Percentiles rank a stretch among this genome's conserved stretches.
phyloP scores from a whole-genome alignment of 2,888 invertebrate species.

The Macrosoma leucophasiata region DNA sequence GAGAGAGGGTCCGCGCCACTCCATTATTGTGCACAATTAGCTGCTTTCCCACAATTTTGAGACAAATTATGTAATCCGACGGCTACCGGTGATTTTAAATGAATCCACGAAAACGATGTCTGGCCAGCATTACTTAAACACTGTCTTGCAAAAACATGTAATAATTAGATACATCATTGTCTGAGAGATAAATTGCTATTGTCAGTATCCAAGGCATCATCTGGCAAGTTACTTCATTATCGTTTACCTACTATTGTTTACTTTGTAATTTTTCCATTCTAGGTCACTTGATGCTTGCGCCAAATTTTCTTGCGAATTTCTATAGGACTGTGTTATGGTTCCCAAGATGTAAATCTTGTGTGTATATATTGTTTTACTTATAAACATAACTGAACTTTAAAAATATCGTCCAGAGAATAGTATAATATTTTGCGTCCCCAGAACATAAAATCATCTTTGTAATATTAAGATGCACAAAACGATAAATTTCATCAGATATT shows the following conservation, averaged over 20 bases:
- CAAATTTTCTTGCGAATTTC: slow-evolving; percentile 47
- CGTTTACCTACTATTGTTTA: slow-evolving; percentile 9
- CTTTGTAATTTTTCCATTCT: slow-evolving; percentile 13
- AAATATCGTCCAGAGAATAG: neutral
- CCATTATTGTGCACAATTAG: slow-evolving; percentile 23
- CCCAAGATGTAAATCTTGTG: slow-evolving; percentile 3
- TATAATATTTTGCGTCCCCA: neutral
- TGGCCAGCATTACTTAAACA: slow-evolving; percentile 1
- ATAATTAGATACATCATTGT: slow-evolving; percentile 50
- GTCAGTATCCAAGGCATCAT: slow-evolving; percentile 55
- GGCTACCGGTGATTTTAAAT: too few relatives aligned
- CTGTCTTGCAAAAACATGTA: slow-evolving; percentile 39
- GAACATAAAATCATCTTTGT: too few relatives aligned
- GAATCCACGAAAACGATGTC: slow-evolving; percentile 21
- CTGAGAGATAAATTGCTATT: slow-evolving; percentile 52
- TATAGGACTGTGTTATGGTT: slow-evolving; percentile 25
- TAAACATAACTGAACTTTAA: neutral
- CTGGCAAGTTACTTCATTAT: slow-evolving; percentile 41
- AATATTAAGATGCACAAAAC: slow-evolving; percentile 2
- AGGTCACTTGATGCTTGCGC: slow-evolving; percentile 41
- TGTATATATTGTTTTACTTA: neutral
- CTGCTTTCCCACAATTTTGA: slow-evolving; percentile 55
- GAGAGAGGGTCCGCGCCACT: slow-evolving; percentile 11
- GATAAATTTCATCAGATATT: too few relatives aligned
- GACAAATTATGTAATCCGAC: slow-evolving; percentile 50